Percentiles rank a stretch among this genome's conserved stretches.
Conservation (phyloP, 2,888 invertebrate species). For the Euspilapteryx auroguttella region DNA sequence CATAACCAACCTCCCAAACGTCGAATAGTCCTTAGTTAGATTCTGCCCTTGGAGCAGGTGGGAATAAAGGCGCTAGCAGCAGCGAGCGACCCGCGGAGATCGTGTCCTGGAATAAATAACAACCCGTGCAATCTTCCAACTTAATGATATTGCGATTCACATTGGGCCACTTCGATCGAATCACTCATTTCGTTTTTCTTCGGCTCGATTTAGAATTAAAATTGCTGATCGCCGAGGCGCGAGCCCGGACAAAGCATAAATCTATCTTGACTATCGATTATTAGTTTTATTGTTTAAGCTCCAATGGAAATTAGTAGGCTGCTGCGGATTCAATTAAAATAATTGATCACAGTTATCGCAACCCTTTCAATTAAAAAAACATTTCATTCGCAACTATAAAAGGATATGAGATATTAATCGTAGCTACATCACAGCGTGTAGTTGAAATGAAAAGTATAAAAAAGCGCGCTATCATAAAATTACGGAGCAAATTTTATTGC, state of each 20-base stretch:
- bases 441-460: too few species aligned
- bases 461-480: slow-evolving; percentile 33
- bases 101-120: slow-evolving; percentile 30
- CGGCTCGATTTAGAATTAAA: neutral
- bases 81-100: slow-evolving; percentile 13
- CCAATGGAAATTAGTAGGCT: neutral
- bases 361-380: too few species aligned
- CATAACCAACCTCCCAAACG: too few species aligned
- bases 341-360: too few species aligned
- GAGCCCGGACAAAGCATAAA: too few species aligned
- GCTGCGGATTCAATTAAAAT: slow-evolving; percentile 2
- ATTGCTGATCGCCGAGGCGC: too few species aligned
- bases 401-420: slow-evolving; percentile 4
- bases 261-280: too few species aligned
- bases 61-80: too few species aligned
- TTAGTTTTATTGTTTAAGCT: too few species aligned
- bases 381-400: slow-evolving; percentile 1
- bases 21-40: too few species aligned
- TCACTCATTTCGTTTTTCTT: slow-evolving; percentile 12
- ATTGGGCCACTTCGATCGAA: slow-evolving; percentile 24
- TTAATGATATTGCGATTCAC: slow-evolving; percentile 37
- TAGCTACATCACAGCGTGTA: too few species aligned
- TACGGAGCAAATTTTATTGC: slow-evolving; percentile 32
- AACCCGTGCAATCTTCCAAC: slow-evolving; percentile 26
- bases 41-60: too few species aligned